These are phyloP conservation scores for Achroia grisella DNA, from an alignment of 1,140 invertebrate species.

Conservation along the genomic window DNA sequence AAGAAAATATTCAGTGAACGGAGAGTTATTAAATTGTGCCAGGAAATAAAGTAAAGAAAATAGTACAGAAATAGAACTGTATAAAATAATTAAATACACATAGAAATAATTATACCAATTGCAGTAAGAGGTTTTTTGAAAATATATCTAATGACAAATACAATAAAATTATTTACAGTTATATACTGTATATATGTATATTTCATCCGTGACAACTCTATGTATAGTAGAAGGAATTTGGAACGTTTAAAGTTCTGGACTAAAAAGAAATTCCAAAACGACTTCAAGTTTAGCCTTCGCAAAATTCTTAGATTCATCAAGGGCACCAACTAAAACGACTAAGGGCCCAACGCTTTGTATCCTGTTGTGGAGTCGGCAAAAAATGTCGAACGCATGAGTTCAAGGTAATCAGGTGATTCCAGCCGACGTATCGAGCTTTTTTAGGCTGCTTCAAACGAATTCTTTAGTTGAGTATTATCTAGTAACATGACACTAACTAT, in stretches of 20 bases:
- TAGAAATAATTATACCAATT: background rate
- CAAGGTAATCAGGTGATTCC: conserved; percentile 62
- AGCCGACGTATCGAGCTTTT: conserved; percentile 29
- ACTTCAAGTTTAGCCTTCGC: conserved; percentile 1
- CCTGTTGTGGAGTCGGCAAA: conserved; percentile 61
- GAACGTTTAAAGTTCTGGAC: no score
- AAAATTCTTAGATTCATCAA: conserved; percentile 45
- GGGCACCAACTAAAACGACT: conserved; percentile 46
- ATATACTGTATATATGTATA: no score
- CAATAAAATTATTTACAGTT: no score
- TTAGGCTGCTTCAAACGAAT: conserved; percentile 19
- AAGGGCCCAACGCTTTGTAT: conserved; percentile 54
- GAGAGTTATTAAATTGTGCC: background rate
- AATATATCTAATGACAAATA: no score
- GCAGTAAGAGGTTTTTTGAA: no score
- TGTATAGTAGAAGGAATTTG: no score
- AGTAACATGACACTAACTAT: conserved; percentile 2
- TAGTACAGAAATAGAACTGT: background rate
- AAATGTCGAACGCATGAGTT: conserved; percentile 63
- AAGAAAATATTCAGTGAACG: background rate
- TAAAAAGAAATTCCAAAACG: no score
- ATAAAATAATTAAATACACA: background rate
- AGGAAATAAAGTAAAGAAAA: background rate
- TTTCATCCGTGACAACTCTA: no score
- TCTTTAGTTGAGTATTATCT: conserved; percentile 10